Base-by-base conservation (phyloP, 2,888 invertebrate species). In the Tipula vernalis region DNA sequence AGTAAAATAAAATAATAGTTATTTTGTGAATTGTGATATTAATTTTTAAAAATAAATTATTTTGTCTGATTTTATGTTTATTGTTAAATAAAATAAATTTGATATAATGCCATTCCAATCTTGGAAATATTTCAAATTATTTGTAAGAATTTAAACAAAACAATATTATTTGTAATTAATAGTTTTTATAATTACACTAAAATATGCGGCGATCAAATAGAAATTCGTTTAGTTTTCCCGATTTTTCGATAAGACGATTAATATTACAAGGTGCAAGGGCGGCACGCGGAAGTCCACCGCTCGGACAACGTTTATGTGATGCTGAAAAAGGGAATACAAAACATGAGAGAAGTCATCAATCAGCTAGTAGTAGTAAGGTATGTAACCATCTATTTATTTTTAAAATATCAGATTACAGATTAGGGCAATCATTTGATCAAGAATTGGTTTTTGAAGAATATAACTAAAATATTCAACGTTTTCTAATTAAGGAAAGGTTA, bases 231-330 rank as follows among this genome's bases (percentile, higher is more conserved):
- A 86, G 47, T 86, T 86, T 86, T 47, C 86, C 88, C 42, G 89
- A 89, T 85, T 89, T 89, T 87, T 89, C 89, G 15, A 87, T 89
- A 85, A 87, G 89, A n/a, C 88, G 89, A 36, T 87, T 89, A 12
- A 42, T 89, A 57, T 85, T 89, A 28, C 89, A 89, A 87, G 88
- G 88, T 86, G 89, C 88, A 86, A 88, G 87, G 87, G 89, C 87
- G 13, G 89, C 88, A 36, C 88, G 89, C 28, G 89, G 89, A 10
- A 89, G 89, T 87, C 88, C 89, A 71, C 88, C 88, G n/a, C 87
- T 89, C 10, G 88, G 89, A 10, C 88, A 88, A 87, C 87, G 89
- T 87, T 87, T 88, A 86, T 89, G 89, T 88, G 89, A 89, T 88
- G 88, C 88, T 28, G 89, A 89, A 87, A 88, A 88, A 85, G 89